phyloP scores from a whole-genome alignment of 2,888 invertebrate species.

The Brachylomia viminalis region DNA sequence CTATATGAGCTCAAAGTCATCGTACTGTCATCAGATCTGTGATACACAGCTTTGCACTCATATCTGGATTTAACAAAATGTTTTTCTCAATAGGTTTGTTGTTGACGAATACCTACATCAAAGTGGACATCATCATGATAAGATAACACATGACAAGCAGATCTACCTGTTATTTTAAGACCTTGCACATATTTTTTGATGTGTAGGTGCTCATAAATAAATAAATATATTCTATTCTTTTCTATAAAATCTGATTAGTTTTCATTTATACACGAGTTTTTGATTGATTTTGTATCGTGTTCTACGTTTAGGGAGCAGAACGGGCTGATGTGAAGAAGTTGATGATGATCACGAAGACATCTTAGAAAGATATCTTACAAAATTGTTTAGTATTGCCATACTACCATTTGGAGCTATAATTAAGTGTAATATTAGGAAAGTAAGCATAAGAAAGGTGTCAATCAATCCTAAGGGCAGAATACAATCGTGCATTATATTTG shows the following conservation, averaged over 20 bases:
- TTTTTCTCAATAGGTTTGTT: background rate
- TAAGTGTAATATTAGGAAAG: background rate
- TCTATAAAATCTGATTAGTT: background rate
- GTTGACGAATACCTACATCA: background rate
- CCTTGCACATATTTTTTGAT: no score
- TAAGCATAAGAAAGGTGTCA: background rate
- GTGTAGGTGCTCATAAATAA: no score
- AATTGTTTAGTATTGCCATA: background rate
- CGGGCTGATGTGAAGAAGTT: background rate
- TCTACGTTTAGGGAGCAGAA: background rate
- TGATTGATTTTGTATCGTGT: background rate
- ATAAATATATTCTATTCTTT: no score
- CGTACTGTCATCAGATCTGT: background rate
- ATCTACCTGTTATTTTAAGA: no score
- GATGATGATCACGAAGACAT: background rate
- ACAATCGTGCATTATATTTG: background rate
- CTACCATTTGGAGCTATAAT: background rate
- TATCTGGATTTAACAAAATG: background rate
- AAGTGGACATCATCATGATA: background rate
- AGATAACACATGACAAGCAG: no score
- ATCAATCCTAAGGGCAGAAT: background rate
- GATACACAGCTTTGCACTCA: background rate
- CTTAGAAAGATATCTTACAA: no score
- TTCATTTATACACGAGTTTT: background rate
- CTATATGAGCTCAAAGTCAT: conserved; percentile 3